Evolutionary conservation across 2,888 invertebrate genomes (phyloP).

Genomic region (Flexamia atlantica): DNA sequence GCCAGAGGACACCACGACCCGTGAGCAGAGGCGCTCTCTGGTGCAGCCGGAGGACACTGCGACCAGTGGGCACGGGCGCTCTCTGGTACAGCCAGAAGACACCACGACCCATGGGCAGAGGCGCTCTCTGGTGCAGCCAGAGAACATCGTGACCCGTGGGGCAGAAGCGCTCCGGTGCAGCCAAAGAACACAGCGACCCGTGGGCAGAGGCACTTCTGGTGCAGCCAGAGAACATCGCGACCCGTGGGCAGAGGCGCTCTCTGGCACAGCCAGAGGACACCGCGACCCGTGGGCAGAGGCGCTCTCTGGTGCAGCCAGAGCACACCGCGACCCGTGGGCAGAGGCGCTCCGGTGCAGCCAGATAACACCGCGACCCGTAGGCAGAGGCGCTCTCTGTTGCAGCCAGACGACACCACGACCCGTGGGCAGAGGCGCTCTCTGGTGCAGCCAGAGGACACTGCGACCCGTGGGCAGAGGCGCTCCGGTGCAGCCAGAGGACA

Average conservation of each 20-base stretch:
- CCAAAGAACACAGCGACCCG: not conserved
- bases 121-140: not conserved
- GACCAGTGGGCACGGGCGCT: too few relatives aligned
- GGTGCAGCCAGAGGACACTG: not conserved
- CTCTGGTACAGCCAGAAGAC: too few relatives aligned
- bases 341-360: too few relatives aligned
- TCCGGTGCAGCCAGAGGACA: not conserved
- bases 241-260: not conserved
- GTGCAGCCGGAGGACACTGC: too few relatives aligned
- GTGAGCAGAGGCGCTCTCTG: too few relatives aligned
- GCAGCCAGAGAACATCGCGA: conserved; percentile 8
- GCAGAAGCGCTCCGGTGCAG: too few relatives aligned
- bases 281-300: too few relatives aligned
- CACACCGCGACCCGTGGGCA: too few relatives aligned
- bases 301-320: too few relatives aligned
- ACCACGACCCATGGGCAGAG: not conserved
- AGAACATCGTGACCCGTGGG: not conserved
- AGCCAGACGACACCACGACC: not conserved
- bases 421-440: too few relatives aligned
- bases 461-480: not conserved
- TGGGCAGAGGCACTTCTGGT: not conserved
- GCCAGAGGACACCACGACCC: too few relatives aligned
- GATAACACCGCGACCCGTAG: too few relatives aligned
- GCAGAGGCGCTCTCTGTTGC: not conserved
- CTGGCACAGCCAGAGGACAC: not conserved